These are phyloP conservation scores for Isichthys henryi DNA, from an alignment of 2,113 vertebrate genomes.

Conservation along the genomic window DNA sequence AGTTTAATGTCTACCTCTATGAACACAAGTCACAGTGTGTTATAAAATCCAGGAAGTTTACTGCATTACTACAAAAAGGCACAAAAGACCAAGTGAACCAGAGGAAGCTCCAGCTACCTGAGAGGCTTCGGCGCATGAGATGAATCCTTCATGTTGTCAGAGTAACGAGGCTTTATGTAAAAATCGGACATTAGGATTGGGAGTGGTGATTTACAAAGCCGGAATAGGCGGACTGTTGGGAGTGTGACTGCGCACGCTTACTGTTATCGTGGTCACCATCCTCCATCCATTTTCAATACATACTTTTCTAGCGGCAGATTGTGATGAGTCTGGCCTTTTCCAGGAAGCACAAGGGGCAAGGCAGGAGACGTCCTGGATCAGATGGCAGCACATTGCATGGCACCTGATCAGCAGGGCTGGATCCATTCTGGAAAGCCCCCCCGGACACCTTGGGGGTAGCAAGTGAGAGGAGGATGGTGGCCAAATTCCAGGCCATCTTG, in stretches of 20 bases:
- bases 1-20: neutral
- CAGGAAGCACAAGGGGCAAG: neutral
- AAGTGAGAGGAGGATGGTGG: neutral
- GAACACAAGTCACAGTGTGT: neutral
- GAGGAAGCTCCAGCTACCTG: neutral
- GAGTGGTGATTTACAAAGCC: slow-evolving; percentile 43
- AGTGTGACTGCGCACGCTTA: neutral
- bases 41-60: neutral
- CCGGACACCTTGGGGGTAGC: neutral
- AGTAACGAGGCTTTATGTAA: slow-evolving; percentile 48
- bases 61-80: neutral
- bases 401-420: neutral
- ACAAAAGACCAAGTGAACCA: neutral
- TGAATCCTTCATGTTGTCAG: slow-evolving; percentile 41
- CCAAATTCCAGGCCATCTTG: neutral
- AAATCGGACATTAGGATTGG: slow-evolving; percentile 36
- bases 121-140: slow-evolving; percentile 12
- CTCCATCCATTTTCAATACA: neutral
- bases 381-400: neutral
- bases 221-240: neutral
- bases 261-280: neutral
- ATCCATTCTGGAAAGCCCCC: neutral
- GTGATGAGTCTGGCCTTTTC: neutral
- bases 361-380: neutral
- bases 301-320: neutral